phyloP scores from a whole-genome alignment of 1,140 invertebrate species.

The Drosophila repleta region DNA sequence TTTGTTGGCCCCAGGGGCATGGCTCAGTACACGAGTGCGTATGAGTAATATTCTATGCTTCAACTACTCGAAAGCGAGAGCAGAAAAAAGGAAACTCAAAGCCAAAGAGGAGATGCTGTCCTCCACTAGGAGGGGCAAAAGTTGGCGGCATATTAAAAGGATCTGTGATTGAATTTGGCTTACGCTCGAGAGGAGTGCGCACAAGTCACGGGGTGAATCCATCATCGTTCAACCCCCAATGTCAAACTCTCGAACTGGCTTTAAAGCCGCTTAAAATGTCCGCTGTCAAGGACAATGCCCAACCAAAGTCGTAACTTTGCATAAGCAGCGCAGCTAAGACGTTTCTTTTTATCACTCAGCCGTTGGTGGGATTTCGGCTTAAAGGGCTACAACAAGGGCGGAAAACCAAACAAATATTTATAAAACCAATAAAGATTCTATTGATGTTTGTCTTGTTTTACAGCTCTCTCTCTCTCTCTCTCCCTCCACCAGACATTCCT shows the following conservation, averaged over 20 bases:
- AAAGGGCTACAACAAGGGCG: conserved; percentile 1
- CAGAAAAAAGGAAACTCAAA: background rate
- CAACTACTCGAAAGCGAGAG: conserved; percentile 19
- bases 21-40: conserved; percentile 34
- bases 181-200: conserved; percentile 60
- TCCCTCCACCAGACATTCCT: background rate
- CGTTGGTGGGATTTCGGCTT: conserved; percentile 2
- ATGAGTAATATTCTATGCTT: conserved; percentile 71
- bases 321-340: conserved; percentile 37
- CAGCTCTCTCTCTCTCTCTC: conserved; percentile 33
- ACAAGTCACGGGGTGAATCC: conserved; percentile 20
- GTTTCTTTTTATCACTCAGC: background rate
- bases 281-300: conserved; percentile 68
- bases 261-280: conserved; percentile 69
- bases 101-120: too few species aligned
- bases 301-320: conserved; percentile 53
- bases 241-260: background rate
- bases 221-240: background rate
- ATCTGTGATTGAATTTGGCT: conserved; percentile 74
- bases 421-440: conserved; percentile 76
- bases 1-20: background rate
- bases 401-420: conserved; percentile 63
- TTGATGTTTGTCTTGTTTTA: conserved; percentile 70
- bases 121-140: conserved; percentile 36
- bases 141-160: conserved; percentile 36